Evolutionary conservation across 2,797 vertebrate species (phyloP), one percentile per base, ranked within the genome.

Genomic region (Neosalanx taihuensis): DNA sequence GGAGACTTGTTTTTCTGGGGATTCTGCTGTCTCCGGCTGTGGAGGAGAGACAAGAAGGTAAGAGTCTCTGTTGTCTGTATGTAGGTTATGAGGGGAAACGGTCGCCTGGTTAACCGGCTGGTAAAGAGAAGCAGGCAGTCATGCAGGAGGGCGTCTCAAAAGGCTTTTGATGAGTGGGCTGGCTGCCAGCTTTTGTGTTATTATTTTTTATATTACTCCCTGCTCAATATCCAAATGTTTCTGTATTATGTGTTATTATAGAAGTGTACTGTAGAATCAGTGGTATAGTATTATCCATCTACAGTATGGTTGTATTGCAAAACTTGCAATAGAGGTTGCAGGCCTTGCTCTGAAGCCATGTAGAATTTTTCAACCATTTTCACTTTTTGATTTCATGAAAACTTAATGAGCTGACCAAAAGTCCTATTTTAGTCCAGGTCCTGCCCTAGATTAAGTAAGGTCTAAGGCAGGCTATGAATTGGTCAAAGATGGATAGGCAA

Each of bases 11-110:
- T 93, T 82, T 87, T 87, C 81, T 93, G 92, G 93, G 88, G 92
- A 80, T 93, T 92, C 78, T 93, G 93, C 88, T 94, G 93, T 89
- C 91, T 93, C 59, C 90, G 83, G 87, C 84, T 92, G 78, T 94
- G 92, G 93, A 92, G 80, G 64, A 88, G 81, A 69, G 90, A 94
- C 7, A 92, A 92, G 87, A 93, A 93, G 93, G 93, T 94, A 85
- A 90, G 89, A 75, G 41, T 72, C 46, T 64, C 30, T 0, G 33
- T 71, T 75, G 29, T 72, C 51, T 17, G 17, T 41, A 58, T 72
- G 35, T 26, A 51, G 66, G 68, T 67, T 57, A 37, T 49, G 68
- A 73, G 51, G 75, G 41, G 33, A 74, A 86, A 80, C 20, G 70
- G 67, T 84, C 72, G 80, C 56, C 41, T 49, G 69, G 17, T 59